These are phyloP conservation scores for Samia ricini DNA, from an alignment of 1,140 invertebrate species.

Conservation along the genomic window DNA sequence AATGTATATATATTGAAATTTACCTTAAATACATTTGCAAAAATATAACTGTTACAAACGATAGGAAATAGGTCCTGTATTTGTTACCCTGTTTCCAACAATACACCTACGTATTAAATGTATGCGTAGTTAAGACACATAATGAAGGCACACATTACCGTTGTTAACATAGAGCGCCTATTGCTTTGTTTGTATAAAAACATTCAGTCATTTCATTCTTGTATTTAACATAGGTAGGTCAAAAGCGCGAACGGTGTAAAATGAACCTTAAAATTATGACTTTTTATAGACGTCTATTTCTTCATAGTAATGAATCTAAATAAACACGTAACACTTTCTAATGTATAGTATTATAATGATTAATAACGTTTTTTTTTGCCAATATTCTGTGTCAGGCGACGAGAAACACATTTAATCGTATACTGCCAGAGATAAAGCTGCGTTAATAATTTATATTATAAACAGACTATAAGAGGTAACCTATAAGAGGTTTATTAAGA, in stretches of 20 bases:
- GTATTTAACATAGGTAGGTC: background rate
- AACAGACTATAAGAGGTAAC: background rate
- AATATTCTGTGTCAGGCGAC: background rate
- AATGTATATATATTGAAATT: too few relatives aligned
- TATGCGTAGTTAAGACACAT: too few relatives aligned
- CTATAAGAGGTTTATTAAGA: too few relatives aligned
- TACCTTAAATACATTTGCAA: too few relatives aligned
- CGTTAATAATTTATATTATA: slow-evolving; percentile 1
- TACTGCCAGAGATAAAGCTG: background rate
- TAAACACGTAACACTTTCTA: background rate
- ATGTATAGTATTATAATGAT: background rate
- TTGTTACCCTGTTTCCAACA: too few relatives aligned
- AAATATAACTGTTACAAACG: too few relatives aligned
- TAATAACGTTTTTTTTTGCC: background rate
- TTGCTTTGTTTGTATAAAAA: background rate
- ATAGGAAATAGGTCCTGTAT: too few relatives aligned
- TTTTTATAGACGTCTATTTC: background rate
- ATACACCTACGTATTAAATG: too few relatives aligned
- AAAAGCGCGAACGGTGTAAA: background rate
- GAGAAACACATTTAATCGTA: background rate
- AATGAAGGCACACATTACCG: too few relatives aligned
- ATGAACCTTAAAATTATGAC: background rate
- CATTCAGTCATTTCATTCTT: background rate
- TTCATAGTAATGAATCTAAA: background rate
- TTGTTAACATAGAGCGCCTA: background rate